phyloP scores from a whole-genome alignment of 2,797 vertebrate genomes.

The Tangara arthus region DNA sequence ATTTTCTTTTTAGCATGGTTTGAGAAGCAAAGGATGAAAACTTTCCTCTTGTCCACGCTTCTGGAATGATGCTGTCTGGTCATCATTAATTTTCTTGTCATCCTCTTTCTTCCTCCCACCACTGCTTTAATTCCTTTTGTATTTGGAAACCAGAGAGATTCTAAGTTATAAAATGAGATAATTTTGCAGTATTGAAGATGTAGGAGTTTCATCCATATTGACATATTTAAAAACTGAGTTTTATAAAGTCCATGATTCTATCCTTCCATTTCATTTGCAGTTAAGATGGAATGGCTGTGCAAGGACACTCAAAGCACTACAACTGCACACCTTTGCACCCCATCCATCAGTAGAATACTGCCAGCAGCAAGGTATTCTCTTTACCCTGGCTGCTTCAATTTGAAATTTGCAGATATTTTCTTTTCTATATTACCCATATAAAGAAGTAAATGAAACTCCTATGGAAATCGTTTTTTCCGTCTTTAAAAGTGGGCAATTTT shows the following conservation, averaged over 20 bases:
- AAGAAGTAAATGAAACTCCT: conserved; percentile 19
- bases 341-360: neutral
- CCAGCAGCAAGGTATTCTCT: neutral
- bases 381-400: neutral
- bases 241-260: neutral
- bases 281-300: neutral
- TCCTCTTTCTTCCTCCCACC: neutral
- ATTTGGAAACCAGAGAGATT: neutral
- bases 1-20: neutral
- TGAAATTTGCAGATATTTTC: neutral
- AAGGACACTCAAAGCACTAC: neutral
- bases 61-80: neutral
- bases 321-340: neutral
- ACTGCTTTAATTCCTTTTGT: neutral
- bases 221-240: neutral
- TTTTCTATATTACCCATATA: neutral
- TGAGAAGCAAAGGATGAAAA: neutral
- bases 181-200: neutral
- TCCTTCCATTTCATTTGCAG: neutral
- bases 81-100: neutral
- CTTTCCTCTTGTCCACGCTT: neutral
- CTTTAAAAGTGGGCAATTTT: neutral
- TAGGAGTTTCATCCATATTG: neutral
- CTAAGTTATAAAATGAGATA: neutral
- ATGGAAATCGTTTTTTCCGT: neutral